Conservation (phyloP, 2,113 vertebrate genomes). For the Prolemur simus region DNA sequence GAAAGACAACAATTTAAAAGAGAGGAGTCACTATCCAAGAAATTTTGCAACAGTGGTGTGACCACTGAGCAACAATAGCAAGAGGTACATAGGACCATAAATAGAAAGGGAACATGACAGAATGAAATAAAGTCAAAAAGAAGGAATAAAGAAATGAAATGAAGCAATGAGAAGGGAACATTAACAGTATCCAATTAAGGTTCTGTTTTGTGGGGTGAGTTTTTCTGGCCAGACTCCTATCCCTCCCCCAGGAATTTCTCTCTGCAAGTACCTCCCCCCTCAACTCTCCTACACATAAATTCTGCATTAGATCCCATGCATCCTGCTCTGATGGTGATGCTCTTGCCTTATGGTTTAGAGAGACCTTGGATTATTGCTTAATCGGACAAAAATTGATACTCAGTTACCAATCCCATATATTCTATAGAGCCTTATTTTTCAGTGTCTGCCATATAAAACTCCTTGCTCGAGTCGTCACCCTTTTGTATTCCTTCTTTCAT, state of each 20-base stretch:
- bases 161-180: not conserved
- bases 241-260: not conserved
- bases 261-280: not conserved
- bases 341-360: not conserved
- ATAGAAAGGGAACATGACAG: not conserved
- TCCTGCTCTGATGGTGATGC: not conserved
- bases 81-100: not conserved
- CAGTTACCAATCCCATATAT: not conserved
- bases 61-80: not conserved
- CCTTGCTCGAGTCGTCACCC: not conserved
- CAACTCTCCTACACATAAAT: rapidly evolving
- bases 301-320: not conserved
- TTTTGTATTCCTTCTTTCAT: not conserved
- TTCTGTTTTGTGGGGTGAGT: not conserved
- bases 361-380: not conserved
- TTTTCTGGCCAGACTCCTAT: not conserved
- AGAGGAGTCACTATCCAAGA: not conserved
- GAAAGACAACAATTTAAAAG: not conserved
- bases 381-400: not conserved
- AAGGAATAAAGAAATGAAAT: not conserved
- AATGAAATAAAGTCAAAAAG: not conserved
- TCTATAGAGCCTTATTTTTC: not conserved
- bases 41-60: not conserved
- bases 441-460: not conserved
- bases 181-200: not conserved